Evolutionary conservation across 2,888 invertebrate species (phyloP).

Genomic region (Clanis bilineata): DNA sequence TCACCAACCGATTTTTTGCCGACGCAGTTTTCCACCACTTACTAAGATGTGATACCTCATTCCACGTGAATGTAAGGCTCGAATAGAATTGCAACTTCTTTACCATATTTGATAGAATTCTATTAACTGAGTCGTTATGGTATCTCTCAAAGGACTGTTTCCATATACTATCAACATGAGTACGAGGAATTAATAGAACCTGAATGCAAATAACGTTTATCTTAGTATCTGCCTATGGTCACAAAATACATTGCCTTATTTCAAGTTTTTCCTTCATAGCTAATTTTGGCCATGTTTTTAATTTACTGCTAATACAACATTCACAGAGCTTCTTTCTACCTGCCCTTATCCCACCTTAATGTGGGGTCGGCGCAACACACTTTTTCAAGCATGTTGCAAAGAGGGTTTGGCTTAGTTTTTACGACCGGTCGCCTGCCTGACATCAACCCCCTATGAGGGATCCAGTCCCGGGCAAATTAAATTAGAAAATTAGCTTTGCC

Average conservation of each 20-base stretch:
- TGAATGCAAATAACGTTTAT: conserved; percentile 28
- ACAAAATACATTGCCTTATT: neutral
- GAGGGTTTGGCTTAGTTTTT: too few species aligned
- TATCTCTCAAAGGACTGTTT: conserved; percentile 57
- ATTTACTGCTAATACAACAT: too few species aligned
- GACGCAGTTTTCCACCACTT: conserved; percentile 64
- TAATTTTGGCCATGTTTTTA: neutral
- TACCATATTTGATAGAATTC: conserved; percentile 61
- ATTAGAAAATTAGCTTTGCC: too few species aligned
- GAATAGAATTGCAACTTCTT: conserved; percentile 69
- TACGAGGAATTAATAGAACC: conserved; percentile 66
- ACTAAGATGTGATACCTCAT: conserved; percentile 71
- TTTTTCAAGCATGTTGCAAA: too few species aligned
- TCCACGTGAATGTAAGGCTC: conserved; percentile 69
- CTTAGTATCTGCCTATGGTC: neutral
- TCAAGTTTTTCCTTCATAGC: too few species aligned
- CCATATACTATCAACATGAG: conserved; percentile 66
- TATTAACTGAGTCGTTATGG: conserved; percentile 55
- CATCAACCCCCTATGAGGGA: too few species aligned
- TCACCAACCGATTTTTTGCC: conserved; percentile 59
- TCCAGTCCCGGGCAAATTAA: too few species aligned
- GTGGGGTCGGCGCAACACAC: too few species aligned
- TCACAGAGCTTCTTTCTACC: too few species aligned
- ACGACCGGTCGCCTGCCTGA: too few species aligned
- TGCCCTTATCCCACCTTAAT: too few species aligned